Conservation (phyloP, 1,140 invertebrate genomes). For the Tetragnatha versicolor region DNA sequence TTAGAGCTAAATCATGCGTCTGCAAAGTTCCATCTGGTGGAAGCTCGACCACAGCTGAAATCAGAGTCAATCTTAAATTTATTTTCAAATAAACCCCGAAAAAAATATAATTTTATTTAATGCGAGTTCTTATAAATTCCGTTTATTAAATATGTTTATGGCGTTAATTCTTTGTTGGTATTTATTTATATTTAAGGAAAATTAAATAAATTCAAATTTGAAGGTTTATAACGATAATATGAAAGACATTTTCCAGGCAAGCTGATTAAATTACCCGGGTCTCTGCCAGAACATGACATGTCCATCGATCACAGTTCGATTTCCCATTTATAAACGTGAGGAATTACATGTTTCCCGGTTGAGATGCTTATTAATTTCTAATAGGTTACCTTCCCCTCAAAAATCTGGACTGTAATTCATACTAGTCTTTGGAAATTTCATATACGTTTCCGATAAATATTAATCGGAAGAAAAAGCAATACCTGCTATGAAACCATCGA, state of each 20-base stretch:
- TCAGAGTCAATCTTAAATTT: background rate
- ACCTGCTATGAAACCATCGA: background rate
- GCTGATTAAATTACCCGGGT: no score
- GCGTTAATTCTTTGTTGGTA: no score
- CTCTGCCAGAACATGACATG: no score
- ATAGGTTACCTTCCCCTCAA: background rate
- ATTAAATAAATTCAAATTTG: no score
- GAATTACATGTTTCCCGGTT: background rate
- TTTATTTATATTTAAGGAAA: no score
- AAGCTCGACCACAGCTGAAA: slow-evolving; percentile 46
- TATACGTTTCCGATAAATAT: background rate
- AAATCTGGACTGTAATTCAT: background rate
- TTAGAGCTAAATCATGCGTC: slow-evolving; percentile 37
- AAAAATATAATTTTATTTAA: background rate
- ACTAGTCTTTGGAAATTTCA: background rate
- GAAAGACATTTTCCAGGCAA: no score
- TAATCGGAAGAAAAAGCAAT: slow-evolving; percentile 3
- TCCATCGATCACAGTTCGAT: no score
- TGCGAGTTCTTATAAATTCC: no score
- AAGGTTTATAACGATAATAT: no score
- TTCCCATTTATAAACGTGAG: slow-evolving; percentile 3
- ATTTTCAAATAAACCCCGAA: background rate
- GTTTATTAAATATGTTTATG: no score
- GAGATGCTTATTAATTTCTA: slow-evolving; percentile 6
- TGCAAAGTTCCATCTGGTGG: slow-evolving; percentile 44